phyloP scores from a whole-genome alignment of 2,888 invertebrate species.

The Drosophila koepferae region DNA sequence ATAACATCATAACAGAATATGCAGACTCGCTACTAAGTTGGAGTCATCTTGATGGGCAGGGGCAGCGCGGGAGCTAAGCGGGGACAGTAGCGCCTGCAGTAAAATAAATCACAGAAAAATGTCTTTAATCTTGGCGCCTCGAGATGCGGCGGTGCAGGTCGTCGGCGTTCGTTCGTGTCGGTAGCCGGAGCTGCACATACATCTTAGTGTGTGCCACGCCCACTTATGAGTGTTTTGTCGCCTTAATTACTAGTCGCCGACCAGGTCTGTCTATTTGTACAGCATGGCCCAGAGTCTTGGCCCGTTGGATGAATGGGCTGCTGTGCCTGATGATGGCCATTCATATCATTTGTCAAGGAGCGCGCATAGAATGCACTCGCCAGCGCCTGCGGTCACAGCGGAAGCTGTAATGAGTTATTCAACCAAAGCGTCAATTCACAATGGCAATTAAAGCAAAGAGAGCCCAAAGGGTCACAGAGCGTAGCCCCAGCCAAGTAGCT shows the following conservation, averaged over 20 bases:
- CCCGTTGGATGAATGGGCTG: constrained; percentile 66
- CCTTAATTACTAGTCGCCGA: constrained; percentile 75
- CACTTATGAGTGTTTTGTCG: constrained; percentile 74
- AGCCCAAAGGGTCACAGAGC: constrained; percentile 23
- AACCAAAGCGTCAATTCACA: constrained; percentile 59
- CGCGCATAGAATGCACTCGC: constrained; percentile 59
- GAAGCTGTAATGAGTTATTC: constrained; percentile 80
- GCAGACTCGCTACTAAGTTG: constrained; percentile 9
- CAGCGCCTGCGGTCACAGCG: constrained; percentile 63
- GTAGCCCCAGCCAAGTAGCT: constrained; percentile 24
- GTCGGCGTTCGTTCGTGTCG: constrained; percentile 17
- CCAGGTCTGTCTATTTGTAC: constrained; percentile 63
- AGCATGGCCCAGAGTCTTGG: constrained; percentile 51
- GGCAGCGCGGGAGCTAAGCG: neutral
- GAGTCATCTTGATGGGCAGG: constrained; percentile 2
- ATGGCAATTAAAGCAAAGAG: constrained; percentile 63
- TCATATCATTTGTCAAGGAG: constrained; percentile 76
- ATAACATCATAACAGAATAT: neutral
- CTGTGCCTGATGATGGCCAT: constrained; percentile 55
- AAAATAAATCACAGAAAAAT: constrained; percentile 76
- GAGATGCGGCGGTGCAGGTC: constrained; percentile 35
- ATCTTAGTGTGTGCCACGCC: constrained; percentile 65
- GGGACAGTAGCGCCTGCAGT: constrained; percentile 70
- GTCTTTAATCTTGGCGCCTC: constrained; percentile 77
- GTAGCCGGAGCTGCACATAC: constrained; percentile 51